phyloP scores from a whole-genome alignment of 2,113 vertebrate species.

The Promerops cafer region DNA sequence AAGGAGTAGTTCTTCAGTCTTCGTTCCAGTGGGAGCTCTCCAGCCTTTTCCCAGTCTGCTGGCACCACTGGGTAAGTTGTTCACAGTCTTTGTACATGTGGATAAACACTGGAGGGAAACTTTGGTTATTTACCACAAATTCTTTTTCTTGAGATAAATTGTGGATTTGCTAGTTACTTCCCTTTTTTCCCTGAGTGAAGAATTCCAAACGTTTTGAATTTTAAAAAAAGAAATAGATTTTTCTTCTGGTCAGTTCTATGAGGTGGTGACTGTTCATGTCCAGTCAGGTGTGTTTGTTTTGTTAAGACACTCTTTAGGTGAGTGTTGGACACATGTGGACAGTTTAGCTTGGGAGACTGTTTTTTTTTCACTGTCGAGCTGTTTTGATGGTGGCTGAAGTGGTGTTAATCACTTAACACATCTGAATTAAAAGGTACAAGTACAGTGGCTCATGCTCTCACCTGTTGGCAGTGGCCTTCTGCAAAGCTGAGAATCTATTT shows the following conservation, averaged over 20 bases:
- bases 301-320: background rate
- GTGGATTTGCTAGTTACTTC: background rate
- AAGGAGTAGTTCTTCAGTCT: background rate
- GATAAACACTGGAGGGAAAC: background rate
- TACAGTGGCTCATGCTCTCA: background rate
- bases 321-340: rapidly evolving
- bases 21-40: background rate
- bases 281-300: background rate
- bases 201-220: background rate
- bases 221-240: rapidly evolving
- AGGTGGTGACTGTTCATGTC: background rate
- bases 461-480: background rate
- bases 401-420: background rate
- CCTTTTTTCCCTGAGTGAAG: rapidly evolving
- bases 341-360: background rate
- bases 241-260: background rate
- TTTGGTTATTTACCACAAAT: background rate
- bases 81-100: background rate
- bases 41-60: background rate
- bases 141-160: background rate
- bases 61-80: background rate
- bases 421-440: background rate
- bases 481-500: background rate
- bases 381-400: background rate
- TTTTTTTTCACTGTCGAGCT: background rate